Conservation (phyloP, 2,888 invertebrate species). For the Parascotia fuliginaria region DNA sequence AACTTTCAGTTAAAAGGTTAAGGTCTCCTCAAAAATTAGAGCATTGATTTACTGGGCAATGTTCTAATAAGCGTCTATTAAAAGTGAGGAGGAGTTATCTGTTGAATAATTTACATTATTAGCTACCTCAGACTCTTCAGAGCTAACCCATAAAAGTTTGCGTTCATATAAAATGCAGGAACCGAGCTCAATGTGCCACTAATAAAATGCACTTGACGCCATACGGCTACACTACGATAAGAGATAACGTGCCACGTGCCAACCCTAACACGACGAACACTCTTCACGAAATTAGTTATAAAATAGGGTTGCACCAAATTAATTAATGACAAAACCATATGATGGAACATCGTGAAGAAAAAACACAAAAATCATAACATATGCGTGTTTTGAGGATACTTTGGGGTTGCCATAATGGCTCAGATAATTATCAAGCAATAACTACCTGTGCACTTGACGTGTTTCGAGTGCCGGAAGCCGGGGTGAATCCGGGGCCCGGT, state of each 20-base stretch:
- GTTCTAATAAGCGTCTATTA: no score
- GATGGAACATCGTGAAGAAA: constrained; percentile 5
- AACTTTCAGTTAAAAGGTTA: no score
- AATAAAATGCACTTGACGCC: constrained; percentile 1
- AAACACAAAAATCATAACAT: constrained; percentile 69
- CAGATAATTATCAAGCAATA: constrained; percentile 69
- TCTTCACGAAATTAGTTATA: constrained; percentile 22
- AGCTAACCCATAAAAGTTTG: background rate
- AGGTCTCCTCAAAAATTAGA: no score
- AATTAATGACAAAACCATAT: constrained; percentile 18
- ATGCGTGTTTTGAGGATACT: constrained; percentile 63
- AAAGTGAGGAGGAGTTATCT: no score
- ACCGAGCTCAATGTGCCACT: background rate
- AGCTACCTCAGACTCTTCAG: no score
- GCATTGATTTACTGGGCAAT: no score
- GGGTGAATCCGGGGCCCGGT: constrained; percentile 77
- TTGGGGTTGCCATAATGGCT: constrained; percentile 59
- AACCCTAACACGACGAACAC: constrained; percentile 13
- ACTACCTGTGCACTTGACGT: constrained; percentile 82
- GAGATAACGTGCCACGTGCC: constrained; percentile 4
- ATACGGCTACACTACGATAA: constrained; percentile 11
- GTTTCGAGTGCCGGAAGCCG: constrained; percentile 78
- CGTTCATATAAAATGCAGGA: background rate
- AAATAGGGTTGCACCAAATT: constrained; percentile 20
- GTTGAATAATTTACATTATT: no score